Conservation (phyloP, 2,888 invertebrate genomes). For the Tipula lateralis region DNA sequence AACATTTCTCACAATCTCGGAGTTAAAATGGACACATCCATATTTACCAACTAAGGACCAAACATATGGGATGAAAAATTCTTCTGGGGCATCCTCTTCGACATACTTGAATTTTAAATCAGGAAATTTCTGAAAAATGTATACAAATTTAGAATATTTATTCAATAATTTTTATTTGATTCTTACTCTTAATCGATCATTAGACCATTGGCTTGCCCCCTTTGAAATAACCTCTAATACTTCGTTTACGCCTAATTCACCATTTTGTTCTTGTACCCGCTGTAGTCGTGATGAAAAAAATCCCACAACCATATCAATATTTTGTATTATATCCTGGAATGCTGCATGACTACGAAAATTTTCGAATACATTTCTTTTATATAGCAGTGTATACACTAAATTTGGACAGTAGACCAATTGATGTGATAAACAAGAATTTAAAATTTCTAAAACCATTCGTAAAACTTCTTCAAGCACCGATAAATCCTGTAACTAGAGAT, state of each 20-base stretch:
- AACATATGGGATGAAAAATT: constrained; percentile 98
- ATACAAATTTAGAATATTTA: constrained; percentile 4
- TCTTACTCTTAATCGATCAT: constrained; percentile 81
- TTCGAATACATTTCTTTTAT: constrained; percentile 86
- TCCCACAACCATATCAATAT: constrained; percentile 80
- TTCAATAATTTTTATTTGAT: not conserved
- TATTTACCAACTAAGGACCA: constrained; percentile 82
- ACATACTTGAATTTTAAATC: constrained; percentile 98
- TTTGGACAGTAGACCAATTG: constrained; percentile 85
- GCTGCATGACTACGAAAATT: constrained; percentile 80
- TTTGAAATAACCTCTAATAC: constrained; percentile 85
- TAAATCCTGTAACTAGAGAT: constrained; percentile 73
- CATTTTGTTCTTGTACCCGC: constrained; percentile 58
- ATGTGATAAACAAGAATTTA: constrained; percentile 89
- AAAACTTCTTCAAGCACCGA: constrained; percentile 92
- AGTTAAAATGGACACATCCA: constrained; percentile 51
- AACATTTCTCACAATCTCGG: constrained; percentile 47
- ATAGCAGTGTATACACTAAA: constrained; percentile 90
- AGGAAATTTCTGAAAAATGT: constrained; percentile 84
- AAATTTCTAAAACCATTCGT: constrained; percentile 92
- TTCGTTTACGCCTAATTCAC: constrained; percentile 77
- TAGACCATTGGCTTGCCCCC: constrained; percentile 89
- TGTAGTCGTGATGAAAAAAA: constrained; percentile 59
- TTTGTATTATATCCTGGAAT: constrained; percentile 90
- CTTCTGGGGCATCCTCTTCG: constrained; percentile 97